Percentiles rank a stretch among this genome's conserved stretches.
Evolutionary conservation across 2,113 vertebrate species (phyloP).

Genomic region (Microtus richardsoni): DNA sequence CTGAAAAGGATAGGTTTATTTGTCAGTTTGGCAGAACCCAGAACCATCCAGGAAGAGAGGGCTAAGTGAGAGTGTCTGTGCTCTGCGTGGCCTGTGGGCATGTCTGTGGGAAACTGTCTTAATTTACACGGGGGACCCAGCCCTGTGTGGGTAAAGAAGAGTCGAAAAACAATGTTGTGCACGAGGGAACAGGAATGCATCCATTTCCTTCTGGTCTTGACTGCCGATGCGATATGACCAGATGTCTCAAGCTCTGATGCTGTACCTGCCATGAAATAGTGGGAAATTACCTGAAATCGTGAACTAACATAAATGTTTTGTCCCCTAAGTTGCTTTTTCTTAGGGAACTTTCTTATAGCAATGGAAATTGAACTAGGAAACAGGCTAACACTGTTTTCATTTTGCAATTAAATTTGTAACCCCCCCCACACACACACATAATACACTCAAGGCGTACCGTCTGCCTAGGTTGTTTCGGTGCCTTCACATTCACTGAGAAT

Average conservation of each 20-base stretch:
- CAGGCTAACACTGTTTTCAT: no score
- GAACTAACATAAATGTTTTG: not conserved
- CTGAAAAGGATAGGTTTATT: not conserved
- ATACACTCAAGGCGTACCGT: not conserved
- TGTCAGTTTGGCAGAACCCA: not conserved
- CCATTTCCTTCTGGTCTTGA: not conserved
- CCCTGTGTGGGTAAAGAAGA: not conserved
- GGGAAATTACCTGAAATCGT: no score
- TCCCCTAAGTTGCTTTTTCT: not conserved
- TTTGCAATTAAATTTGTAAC: not conserved
- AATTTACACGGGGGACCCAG: not conserved
- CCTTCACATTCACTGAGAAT: not conserved
- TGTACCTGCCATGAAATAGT: no score
- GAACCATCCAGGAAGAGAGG: not conserved
- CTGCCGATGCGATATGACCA: not conserved
- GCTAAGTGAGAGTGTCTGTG: not conserved
- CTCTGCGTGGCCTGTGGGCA: not conserved
- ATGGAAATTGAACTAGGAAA: no score
- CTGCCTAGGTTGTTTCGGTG: not conserved
- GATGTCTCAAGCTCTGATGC: not conserved
- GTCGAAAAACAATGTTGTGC: fast-evolving
- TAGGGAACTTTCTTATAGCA: not conserved
- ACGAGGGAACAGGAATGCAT: not conserved
- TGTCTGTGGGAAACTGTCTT: not conserved
- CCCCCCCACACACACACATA: not conserved